phyloP scores from a whole-genome alignment of 2,797 vertebrate genomes.

The Hippoglossus hippoglossus region DNA sequence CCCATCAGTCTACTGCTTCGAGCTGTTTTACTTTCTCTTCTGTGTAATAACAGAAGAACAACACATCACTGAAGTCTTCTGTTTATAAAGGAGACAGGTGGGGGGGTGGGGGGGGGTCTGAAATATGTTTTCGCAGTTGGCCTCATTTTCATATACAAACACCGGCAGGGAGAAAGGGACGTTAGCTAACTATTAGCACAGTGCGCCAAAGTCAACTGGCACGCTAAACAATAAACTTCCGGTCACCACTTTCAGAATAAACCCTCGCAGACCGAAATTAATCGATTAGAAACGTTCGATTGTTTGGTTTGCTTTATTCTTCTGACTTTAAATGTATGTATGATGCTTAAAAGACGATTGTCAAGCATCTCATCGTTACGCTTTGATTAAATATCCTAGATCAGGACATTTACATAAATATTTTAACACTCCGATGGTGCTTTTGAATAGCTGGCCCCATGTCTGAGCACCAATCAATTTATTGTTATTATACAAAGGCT shows the following conservation, averaged over 20 bases:
- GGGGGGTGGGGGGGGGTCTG: fast-evolving
- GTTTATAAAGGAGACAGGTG: background rate
- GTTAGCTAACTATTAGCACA: slow-evolving; percentile 44
- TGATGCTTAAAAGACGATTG: background rate
- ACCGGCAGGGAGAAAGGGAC: background rate
- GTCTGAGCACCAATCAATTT: too few relatives aligned
- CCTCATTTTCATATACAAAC: background rate
- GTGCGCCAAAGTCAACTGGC: slow-evolving; percentile 15
- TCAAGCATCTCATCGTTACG: too few relatives aligned
- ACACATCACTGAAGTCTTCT: background rate
- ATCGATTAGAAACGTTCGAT: background rate
- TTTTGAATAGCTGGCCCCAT: too few relatives aligned
- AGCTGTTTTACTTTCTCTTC: background rate
- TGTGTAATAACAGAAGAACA: background rate
- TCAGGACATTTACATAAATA: background rate
- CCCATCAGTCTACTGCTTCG: slow-evolving; percentile 2
- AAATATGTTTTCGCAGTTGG: background rate
- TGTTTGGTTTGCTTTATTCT: background rate
- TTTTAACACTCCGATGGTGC: too few relatives aligned
- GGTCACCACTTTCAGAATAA: slow-evolving; percentile 27
- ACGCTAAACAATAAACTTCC: slow-evolving; percentile 3
- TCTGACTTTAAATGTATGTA: background rate
- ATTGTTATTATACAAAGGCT: too few relatives aligned
- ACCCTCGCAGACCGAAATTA: too few relatives aligned
- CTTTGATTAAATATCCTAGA: background rate